Evolutionary conservation across 2,888 invertebrate species (phyloP).

Genomic region (Chydorus sphaericus): DNA sequence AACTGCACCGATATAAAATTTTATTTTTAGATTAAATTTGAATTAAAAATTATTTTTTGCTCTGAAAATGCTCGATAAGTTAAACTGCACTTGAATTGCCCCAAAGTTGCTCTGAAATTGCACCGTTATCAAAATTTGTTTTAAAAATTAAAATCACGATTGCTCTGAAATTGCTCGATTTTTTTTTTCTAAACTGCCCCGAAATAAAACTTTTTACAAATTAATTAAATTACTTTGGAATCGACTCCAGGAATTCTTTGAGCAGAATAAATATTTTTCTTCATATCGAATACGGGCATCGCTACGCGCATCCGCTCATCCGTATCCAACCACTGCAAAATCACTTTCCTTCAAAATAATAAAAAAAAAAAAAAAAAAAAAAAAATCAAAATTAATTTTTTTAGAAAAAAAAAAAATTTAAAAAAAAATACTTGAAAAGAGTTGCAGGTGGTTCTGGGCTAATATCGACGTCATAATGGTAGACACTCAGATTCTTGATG

Average conservation of each 20-base stretch:
- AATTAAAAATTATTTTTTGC: no score
- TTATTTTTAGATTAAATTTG: no score
- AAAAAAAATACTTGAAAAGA: constrained; percentile 1
- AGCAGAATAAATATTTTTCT: constrained; percentile 16
- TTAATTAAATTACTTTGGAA: not conserved
- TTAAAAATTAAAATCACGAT: no score
- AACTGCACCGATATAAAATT: no score
- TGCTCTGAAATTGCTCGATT: no score
- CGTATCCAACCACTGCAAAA: not conserved
- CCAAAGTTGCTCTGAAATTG: no score
- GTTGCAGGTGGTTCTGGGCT: not conserved
- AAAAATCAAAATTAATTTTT: not conserved
- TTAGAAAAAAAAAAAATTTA: not conserved
- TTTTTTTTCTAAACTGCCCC: no score
- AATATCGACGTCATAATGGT: constrained; percentile 63
- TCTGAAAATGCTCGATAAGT: no score
- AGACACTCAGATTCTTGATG: constrained; percentile 29
- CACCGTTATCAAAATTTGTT: no score
- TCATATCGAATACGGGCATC: constrained; percentile 17
- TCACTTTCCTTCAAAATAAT: not conserved
- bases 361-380: not conserved
- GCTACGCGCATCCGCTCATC: not conserved
- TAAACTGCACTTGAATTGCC: no score
- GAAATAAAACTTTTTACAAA: not conserved
- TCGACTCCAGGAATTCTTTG: constrained; percentile 3